phyloP scores from a whole-genome alignment of 2,797 vertebrate species.

The Podargus strigoides region DNA sequence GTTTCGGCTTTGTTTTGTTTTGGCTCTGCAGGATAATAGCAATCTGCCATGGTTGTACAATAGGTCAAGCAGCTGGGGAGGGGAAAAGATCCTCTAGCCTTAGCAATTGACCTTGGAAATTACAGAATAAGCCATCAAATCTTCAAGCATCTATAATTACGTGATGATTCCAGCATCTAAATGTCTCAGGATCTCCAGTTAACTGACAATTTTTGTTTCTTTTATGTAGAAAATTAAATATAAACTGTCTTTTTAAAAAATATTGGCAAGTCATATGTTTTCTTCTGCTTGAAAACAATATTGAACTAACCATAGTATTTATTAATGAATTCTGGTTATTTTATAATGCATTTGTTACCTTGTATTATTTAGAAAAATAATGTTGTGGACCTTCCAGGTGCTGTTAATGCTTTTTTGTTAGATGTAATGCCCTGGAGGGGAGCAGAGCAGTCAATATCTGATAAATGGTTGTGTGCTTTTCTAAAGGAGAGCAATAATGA shows the following conservation, averaged over 20 bases:
- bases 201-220: not conserved
- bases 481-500: not conserved
- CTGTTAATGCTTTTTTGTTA: not conserved
- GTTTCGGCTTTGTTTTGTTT: not conserved
- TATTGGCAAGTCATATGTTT: not conserved
- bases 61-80: not conserved
- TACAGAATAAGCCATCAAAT: not conserved
- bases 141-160: not conserved
- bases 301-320: not conserved
- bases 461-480: not conserved
- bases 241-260: not conserved
- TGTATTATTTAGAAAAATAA: not conserved
- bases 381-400: not conserved
- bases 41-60: not conserved
- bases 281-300: not conserved
- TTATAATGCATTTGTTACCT: not conserved
- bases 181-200: not conserved
- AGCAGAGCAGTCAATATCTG: not conserved
- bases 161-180: not conserved
- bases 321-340: not conserved
- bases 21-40: not conserved
- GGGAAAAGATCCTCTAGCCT: not conserved
- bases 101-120: not conserved
- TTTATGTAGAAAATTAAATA: not conserved
- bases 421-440: not conserved